These are phyloP conservation scores for Perizoma affinitatum DNA, from an alignment of 2,888 invertebrate genomes.

Conservation along the genomic window DNA sequence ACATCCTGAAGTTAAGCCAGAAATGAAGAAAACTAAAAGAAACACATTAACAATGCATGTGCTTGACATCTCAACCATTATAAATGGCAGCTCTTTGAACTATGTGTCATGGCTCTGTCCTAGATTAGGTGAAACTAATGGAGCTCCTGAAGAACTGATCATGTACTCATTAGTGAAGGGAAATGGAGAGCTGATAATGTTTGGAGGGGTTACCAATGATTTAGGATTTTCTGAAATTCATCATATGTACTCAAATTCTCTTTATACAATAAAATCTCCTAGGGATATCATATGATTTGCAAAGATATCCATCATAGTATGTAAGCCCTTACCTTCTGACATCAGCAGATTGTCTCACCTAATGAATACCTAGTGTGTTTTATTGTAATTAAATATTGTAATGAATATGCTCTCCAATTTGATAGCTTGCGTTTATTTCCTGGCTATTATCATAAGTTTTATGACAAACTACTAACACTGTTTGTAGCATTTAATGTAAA, in stretches of 20 bases:
- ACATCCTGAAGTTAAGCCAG: slow-evolving; percentile 67
- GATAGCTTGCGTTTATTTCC: slow-evolving; percentile 11
- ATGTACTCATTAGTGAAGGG: slow-evolving; percentile 95
- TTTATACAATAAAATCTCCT: slow-evolving; percentile 90
- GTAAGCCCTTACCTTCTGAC: slow-evolving; percentile 4
- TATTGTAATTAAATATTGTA: slow-evolving; percentile 4
- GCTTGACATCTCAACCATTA: slow-evolving; percentile 90
- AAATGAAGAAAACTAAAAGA: slow-evolving; percentile 84
- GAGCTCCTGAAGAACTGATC: slow-evolving; percentile 94
- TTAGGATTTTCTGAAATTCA: slow-evolving; percentile 84
- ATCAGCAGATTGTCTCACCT: slow-evolving; percentile 7
- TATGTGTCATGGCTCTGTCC: slow-evolving; percentile 88
- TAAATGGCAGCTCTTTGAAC: slow-evolving; percentile 86
- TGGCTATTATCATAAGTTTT: slow-evolving; percentile 12
- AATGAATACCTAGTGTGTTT: not conserved
- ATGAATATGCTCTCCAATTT: slow-evolving; percentile 16
- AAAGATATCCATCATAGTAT: slow-evolving; percentile 13
- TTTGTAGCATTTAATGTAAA: slow-evolving; percentile 16
- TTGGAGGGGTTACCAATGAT: slow-evolving; percentile 97
- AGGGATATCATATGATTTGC: slow-evolving; percentile 86
- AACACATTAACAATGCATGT: slow-evolving; percentile 93
- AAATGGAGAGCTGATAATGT: slow-evolving; percentile 96
- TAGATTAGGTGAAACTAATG: slow-evolving; percentile 86
- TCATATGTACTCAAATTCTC: slow-evolving; percentile 89
- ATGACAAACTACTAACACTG: slow-evolving; percentile 15